These are phyloP conservation scores for Euwallacea fornicatus DNA, from an alignment of 1,140 invertebrate species.

Conservation along the genomic window DNA sequence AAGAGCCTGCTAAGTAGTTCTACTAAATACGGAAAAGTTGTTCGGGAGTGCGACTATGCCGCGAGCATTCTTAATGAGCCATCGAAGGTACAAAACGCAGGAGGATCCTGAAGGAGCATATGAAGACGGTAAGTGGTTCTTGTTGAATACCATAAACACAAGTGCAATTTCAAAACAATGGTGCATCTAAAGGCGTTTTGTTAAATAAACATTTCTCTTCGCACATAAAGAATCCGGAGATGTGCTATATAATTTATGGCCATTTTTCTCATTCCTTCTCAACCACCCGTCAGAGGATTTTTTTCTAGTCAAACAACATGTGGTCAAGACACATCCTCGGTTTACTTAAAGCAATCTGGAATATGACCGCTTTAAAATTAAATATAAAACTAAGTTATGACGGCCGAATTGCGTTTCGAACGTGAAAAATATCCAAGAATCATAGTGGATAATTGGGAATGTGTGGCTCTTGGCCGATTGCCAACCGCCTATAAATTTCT, in stretches of 20 bases:
- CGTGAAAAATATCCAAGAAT: neutral
- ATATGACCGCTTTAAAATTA: neutral
- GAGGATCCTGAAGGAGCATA: conserved; percentile 25
- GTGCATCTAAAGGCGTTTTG: neutral
- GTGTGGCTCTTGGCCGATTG: neutral
- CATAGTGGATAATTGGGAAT: conserved; percentile 1
- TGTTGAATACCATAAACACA: neutral
- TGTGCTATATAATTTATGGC: no score
- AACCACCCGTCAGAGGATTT: no score
- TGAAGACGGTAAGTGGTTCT: no score
- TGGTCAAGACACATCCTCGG: neutral
- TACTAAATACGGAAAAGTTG: neutral
- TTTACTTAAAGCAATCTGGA: neutral
- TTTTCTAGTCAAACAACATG: neutral
- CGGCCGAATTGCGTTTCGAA: neutral
- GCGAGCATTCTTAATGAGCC: conserved; percentile 58
- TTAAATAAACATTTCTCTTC: conserved; percentile 17
- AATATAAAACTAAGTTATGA: conserved; percentile 1
- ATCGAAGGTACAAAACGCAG: conserved; percentile 55
- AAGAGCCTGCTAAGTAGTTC: neutral
- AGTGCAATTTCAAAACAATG: conserved; percentile 6
- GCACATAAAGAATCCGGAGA: neutral
- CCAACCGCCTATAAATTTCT: neutral
- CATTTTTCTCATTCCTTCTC: no score
- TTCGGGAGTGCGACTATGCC: conserved; percentile 51